phyloP scores from a whole-genome alignment of 2,888 invertebrate species.

The Catocala sponsa region DNA sequence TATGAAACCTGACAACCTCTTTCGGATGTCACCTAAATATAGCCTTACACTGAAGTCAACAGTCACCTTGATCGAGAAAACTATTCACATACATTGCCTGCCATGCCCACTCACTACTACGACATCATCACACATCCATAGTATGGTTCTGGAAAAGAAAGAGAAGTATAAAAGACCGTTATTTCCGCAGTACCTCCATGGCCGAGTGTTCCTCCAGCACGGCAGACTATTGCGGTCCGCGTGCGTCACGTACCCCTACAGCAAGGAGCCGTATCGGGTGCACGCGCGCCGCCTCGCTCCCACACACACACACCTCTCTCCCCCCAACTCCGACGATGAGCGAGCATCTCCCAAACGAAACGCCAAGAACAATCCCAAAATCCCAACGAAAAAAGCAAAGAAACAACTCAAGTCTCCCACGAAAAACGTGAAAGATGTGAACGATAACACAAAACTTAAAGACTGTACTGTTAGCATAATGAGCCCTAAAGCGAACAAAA shows the following conservation, averaged over 20 bases:
- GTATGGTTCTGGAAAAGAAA: background rate
- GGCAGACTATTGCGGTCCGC: conserved; percentile 91
- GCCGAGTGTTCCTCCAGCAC: conserved; percentile 92
- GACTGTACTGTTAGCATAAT: conserved; percentile 59
- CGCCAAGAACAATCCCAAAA: conserved; percentile 61
- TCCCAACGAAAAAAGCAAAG: conserved; percentile 71
- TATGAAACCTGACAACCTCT: too few species aligned
- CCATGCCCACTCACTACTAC: too few species aligned
- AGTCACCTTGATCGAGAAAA: too few species aligned
- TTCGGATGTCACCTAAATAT: too few species aligned
- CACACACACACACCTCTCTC: conserved; percentile 66
- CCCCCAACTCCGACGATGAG: conserved; percentile 77
- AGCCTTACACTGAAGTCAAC: too few species aligned
- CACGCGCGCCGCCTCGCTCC: conserved; percentile 76
- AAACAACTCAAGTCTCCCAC: conserved; percentile 80
- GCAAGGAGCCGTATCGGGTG: conserved; percentile 80
- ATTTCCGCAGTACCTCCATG: conserved; percentile 91
- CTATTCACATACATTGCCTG: too few species aligned
- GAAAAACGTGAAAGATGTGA: conserved; percentile 77
- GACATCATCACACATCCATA: too few species aligned
- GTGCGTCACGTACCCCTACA: conserved; percentile 86
- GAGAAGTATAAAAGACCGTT: conserved; percentile 11
- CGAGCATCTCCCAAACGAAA: conserved; percentile 71
- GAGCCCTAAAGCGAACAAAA: conserved; percentile 66
- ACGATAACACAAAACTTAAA: conserved; percentile 78